Evolutionary conservation across 2,113 vertebrate genomes (phyloP), one percentile per base, ranked within the genome.

Genomic region (Salvelinus namaycush): DNA sequence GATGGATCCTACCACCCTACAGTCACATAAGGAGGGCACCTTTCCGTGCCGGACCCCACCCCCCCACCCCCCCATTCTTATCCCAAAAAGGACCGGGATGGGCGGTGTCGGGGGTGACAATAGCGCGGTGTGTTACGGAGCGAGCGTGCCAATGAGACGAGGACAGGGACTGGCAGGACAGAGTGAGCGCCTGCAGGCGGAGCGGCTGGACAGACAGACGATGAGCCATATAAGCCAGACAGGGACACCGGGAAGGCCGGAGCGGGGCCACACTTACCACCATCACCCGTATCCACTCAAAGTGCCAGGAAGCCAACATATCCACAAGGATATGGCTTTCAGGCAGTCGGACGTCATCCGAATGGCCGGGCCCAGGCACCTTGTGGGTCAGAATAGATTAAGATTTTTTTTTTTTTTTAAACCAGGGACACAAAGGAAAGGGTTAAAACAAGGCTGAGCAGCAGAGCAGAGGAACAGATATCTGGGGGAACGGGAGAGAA

Each of bases 261-360:
- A 18, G 51, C 3, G 39, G 39, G 62, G 76, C 81, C 81, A 77
- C 87, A 94, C 93, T 94, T 94, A 94, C 93, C 93, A 94, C 91
- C 92, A 94, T 93, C 51, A 90, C 88, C 77, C 86, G 91, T 84
- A 94, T 94, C 93, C 92, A 94, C 87, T 93, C 91, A 93, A 93
- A 94, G 91, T 93, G 93, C 93, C 93, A 94, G 90, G 93, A 94
- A 91, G 93, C 92, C 92, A 94, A 92, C 86, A 93, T 93, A 93
- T 93, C 91, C 90, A 93, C 89, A 72, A 94, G 92, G 92, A 94
- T 91, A 93, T 91, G 91, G 90, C 92, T 92, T 89, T 90, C 91
- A 83, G 85, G 89, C 91, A 91, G 82, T 72, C 87, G 74, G 84
- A 83, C 88, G 84, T 92, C 91, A 75, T 92, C 90, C 86, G 90